These are phyloP conservation scores for Cerastis rubricosa DNA, from an alignment of 2,888 invertebrate species.

Conservation along the genomic window DNA sequence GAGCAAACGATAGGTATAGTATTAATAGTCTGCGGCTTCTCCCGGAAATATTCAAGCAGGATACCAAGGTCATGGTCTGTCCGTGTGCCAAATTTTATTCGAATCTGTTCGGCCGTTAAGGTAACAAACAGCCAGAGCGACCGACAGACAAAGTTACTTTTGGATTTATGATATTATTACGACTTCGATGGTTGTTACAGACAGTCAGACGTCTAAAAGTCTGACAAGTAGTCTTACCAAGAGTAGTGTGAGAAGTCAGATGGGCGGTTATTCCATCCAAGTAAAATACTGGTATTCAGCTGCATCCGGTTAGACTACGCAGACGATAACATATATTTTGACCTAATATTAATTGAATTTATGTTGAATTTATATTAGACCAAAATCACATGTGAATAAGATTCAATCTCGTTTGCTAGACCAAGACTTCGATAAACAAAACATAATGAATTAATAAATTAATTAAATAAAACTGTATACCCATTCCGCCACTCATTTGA, in stretches of 20 bases:
- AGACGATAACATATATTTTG: not conserved
- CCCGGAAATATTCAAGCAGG: no score
- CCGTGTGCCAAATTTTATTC: not conserved
- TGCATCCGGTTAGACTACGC: not conserved
- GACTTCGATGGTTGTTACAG: no score
- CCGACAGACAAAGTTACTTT: not conserved
- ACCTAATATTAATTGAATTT: not conserved
- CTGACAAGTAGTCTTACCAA: not conserved
- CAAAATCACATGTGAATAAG: not conserved
- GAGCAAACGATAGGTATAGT: slow-evolving; percentile 30
- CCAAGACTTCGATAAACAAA: slow-evolving; percentile 38
- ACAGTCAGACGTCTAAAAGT: not conserved
- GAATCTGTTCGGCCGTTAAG: not conserved
- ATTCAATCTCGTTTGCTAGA: slow-evolving; percentile 42
- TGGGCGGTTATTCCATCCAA: not conserved
- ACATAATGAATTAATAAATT: slow-evolving; percentile 56
- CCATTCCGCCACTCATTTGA: slow-evolving; percentile 53
- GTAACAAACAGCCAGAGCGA: not conserved
- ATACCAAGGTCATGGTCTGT: not conserved
- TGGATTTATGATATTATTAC: no score
- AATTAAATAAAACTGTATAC: slow-evolving; percentile 48
- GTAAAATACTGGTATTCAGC: not conserved
- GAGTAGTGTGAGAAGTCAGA: not conserved
- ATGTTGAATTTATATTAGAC: not conserved
- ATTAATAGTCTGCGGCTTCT: not conserved